Conservation (phyloP, 2,888 invertebrate species). For the Trachelus tabidus region DNA sequence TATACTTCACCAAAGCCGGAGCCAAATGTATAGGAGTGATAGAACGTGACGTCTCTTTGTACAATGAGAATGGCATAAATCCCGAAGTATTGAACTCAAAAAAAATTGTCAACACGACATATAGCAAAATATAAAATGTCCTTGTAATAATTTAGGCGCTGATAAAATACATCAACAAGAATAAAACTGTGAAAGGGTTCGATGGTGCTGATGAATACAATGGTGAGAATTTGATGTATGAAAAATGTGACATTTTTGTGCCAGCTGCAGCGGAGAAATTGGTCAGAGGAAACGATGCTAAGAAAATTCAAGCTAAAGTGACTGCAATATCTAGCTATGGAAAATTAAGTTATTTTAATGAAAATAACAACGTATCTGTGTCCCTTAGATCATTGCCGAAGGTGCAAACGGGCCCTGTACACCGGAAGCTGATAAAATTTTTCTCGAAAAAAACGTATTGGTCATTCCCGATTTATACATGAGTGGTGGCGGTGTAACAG, state of each 20-base stretch:
- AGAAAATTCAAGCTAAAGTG: conserved; percentile 79
- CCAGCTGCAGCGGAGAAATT: conserved; percentile 85
- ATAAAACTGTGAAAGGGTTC: conserved; percentile 76
- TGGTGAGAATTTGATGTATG: conserved; percentile 74
- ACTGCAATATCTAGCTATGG: not conserved
- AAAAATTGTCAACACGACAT: not conserved
- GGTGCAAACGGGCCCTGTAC: conserved; percentile 94
- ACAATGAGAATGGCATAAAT: conserved; percentile 77
- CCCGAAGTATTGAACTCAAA: conserved; percentile 63
- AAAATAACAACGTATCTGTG: not conserved
- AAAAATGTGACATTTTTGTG: conserved; percentile 84
- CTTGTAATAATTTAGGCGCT: conserved; percentile 66
- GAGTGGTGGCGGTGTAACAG: conserved; percentile 89
- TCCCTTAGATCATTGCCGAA: conserved; percentile 80
- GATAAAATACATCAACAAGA: conserved; percentile 62
- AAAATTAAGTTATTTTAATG: not conserved
- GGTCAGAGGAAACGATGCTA: conserved; percentile 77
- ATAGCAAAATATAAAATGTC: not conserved
- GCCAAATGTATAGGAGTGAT: conserved; percentile 79
- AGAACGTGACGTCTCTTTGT: conserved; percentile 75
- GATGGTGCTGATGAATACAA: conserved; percentile 71
- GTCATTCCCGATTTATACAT: conserved; percentile 83
- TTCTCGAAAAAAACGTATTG: conserved; percentile 79
- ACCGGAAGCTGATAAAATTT: conserved; percentile 82
- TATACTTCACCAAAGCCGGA: conserved; percentile 76